phyloP scores from a whole-genome alignment of 92 coral and sea anemone species.

The Phenganax stokvisi region DNA sequence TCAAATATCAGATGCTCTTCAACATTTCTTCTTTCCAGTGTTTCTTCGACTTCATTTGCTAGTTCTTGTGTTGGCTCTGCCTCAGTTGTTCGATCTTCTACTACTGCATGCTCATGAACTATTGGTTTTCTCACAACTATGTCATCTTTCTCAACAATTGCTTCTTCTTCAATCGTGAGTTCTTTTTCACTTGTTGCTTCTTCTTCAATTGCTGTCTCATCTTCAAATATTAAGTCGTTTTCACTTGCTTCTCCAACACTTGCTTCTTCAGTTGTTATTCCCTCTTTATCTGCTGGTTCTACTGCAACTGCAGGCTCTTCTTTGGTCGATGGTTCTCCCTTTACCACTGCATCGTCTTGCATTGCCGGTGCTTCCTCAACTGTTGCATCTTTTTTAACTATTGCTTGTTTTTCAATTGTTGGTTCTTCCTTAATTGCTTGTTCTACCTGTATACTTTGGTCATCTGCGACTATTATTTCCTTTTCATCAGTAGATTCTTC shows the following conservation, averaged over 20 bases:
- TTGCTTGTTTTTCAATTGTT: background rate
- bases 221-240: slow-evolving; percentile 9
- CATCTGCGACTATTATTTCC: slow-evolving; percentile 15
- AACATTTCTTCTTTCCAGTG: slow-evolving; percentile 55
- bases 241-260: background rate
- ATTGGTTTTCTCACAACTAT: background rate
- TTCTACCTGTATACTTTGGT: background rate
- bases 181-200: background rate
- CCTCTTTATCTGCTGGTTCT: background rate
- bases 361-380: background rate
- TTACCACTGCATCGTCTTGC: background rate
- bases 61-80: slow-evolving; percentile 37
- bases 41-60: slow-evolving; percentile 63
- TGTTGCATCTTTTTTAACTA: background rate
- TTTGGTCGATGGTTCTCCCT: background rate
- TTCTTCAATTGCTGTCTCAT: slow-evolving; percentile 5
- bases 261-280: background rate
- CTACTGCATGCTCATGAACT: background rate
- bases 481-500: too few relatives aligned
- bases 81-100: background rate
- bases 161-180: slow-evolving; percentile 67
- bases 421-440: background rate
- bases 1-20: slow-evolving; percentile 78
- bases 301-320: background rate
- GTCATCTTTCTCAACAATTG: background rate